Conservation (phyloP, 2,888 invertebrate genomes). For the Athalia rosae region DNA sequence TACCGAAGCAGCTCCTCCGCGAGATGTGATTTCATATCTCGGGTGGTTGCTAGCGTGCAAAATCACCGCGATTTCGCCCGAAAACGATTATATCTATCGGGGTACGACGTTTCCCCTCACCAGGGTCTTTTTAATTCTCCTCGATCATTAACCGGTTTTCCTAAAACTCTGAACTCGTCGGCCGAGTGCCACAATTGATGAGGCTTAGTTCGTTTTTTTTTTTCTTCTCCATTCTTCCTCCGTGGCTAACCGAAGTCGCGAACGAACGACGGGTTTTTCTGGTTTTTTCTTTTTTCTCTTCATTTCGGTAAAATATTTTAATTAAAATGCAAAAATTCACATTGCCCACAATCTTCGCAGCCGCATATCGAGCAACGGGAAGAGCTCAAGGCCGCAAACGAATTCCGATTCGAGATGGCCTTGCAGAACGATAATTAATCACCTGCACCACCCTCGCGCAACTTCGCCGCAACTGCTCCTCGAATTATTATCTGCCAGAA, state of each 20-base stretch:
- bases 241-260: constrained; percentile 1
- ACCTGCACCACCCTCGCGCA: not conserved
- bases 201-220: constrained; percentile 23
- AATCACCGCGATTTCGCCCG: too few species aligned
- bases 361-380: not conserved
- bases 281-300: not conserved
- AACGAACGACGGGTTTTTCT: constrained; percentile 4
- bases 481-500: constrained; percentile 3
- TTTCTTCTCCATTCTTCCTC: too few species aligned
- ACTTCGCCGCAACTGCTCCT: not conserved
- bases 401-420: not conserved
- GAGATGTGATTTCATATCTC: too few species aligned
- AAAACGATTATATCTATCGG: too few species aligned
- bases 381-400: not conserved
- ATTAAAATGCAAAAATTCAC: constrained; percentile 41
- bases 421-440: constrained; percentile 26
- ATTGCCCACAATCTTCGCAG: not conserved
- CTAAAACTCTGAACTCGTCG: too few species aligned
- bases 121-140: too few species aligned
- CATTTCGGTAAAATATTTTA: constrained; percentile 5
- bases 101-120: too few species aligned
- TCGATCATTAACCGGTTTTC: too few species aligned
- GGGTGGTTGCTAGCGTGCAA: too few species aligned
- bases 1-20: not conserved
- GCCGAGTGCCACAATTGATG: too few species aligned